These are phyloP conservation scores for Arenicola marina DNA, from an alignment of 2,888 invertebrate species.

Conservation along the genomic window DNA sequence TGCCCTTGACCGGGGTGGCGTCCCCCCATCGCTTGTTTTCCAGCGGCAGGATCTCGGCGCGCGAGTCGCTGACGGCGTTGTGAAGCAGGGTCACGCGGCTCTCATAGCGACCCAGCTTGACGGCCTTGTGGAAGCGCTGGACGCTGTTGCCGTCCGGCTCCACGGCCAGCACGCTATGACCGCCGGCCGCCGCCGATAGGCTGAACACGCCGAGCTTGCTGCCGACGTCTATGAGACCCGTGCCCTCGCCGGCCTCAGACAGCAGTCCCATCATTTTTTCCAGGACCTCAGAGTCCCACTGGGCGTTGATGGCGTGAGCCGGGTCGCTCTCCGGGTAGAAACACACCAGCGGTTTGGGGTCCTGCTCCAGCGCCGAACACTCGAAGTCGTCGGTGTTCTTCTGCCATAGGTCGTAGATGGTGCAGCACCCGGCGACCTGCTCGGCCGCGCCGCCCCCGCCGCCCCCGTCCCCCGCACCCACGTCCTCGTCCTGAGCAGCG, in stretches of 20 bases:
- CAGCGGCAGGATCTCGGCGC: not conserved
- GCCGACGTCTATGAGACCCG: not conserved
- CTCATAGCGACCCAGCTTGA: not conserved
- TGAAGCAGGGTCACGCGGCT: not conserved
- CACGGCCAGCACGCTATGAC: not conserved
- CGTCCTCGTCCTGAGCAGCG: not conserved
- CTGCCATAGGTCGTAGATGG: conserved; percentile 3
- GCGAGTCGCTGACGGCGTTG: not conserved
- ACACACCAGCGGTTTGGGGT: not conserved
- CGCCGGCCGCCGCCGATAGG: not conserved
- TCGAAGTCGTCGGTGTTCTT: not conserved
- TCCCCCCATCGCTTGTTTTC: not conserved
- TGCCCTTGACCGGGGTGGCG: not conserved
- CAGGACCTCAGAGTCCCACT: not conserved
- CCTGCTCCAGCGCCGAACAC: not conserved
- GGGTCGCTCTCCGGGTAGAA: not conserved
- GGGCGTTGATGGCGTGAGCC: not conserved
- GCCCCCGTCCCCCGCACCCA: not conserved
- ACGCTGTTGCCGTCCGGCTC: not conserved
- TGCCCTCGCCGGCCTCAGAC: not conserved
- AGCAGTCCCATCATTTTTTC: not conserved
- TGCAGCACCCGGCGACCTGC: not conserved
- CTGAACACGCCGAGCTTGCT: not conserved
- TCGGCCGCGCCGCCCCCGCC: not conserved
- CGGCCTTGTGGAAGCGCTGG: not conserved